These are phyloP conservation scores for Guaruba guarouba DNA, from an alignment of 2,113 vertebrate species.

Conservation along the genomic window DNA sequence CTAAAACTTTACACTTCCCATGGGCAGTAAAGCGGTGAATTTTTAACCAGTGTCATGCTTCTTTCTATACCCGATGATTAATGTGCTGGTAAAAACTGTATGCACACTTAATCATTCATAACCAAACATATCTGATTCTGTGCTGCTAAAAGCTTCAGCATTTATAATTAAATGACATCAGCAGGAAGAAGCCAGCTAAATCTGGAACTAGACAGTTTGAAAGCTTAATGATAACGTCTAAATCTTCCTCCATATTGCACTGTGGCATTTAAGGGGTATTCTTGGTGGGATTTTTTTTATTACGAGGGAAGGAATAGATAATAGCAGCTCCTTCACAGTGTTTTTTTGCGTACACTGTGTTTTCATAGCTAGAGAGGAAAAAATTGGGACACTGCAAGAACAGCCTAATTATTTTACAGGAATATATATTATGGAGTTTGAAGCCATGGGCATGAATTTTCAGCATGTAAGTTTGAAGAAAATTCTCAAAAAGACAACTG, in stretches of 20 bases:
- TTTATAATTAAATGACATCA: slow-evolving; percentile 72
- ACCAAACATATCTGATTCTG: slow-evolving; percentile 48
- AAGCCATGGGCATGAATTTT: not conserved
- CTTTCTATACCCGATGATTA: slow-evolving; percentile 60
- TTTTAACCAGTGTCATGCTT: slow-evolving; percentile 59
- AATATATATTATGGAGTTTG: not conserved
- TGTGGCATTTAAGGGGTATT: not conserved
- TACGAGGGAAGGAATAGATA: not conserved
- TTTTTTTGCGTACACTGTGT: not conserved
- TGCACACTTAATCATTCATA: slow-evolving; percentile 74
- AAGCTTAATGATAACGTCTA: slow-evolving; percentile 28
- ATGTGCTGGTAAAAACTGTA: slow-evolving; percentile 72
- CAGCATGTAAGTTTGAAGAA: not conserved
- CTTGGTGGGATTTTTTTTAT: not conserved
- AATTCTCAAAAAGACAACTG: not conserved
- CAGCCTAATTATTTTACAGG: not conserved
- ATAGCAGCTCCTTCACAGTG: not conserved
- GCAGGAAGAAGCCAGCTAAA: slow-evolving; percentile 21
- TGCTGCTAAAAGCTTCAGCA: slow-evolving; percentile 67
- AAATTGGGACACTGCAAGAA: not conserved
- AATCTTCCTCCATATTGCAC: not conserved
- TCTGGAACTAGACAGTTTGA: slow-evolving; percentile 18
- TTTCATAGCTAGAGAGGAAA: not conserved
- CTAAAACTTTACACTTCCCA: slow-evolving; percentile 4
- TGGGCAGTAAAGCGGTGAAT: slow-evolving; percentile 23